These are phyloP conservation scores for Coilia nasus DNA, from an alignment of 2,797 vertebrate genomes.

Conservation along the genomic window DNA sequence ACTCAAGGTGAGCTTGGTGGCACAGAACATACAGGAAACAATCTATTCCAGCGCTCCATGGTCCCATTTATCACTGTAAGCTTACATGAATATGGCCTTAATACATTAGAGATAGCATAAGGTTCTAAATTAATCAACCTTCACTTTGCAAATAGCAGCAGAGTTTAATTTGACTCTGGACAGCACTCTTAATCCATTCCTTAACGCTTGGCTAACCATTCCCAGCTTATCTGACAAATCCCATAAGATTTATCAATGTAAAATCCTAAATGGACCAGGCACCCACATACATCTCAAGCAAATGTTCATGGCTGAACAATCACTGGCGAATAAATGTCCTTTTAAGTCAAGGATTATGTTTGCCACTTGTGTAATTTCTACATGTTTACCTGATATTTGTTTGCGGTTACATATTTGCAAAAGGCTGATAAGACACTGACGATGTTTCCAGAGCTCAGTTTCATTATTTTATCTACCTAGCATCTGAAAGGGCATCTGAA, in stretches of 20 bases:
- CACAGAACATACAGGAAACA: background rate
- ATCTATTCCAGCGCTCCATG: background rate
- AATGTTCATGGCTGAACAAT: background rate
- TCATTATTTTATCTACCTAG: background rate
- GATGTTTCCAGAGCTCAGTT: background rate
- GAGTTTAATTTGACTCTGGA: conserved; percentile 20
- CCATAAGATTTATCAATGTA: conserved; percentile 24
- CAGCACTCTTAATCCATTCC: conserved; percentile 20
- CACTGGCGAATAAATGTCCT: background rate
- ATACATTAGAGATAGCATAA: conserved; percentile 6
- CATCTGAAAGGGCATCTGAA: background rate
- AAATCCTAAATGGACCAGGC: conserved; percentile 17
- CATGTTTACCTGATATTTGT: background rate
- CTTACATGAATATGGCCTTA: conserved; percentile 18
- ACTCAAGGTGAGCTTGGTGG: background rate
- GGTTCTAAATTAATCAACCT: conserved; percentile 11
- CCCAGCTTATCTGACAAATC: conserved; percentile 16
- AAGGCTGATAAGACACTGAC: background rate
- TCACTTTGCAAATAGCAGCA: conserved; percentile 12
- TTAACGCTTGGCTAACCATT: conserved; percentile 7
- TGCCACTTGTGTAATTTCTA: background rate
- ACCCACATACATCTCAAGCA: background rate
- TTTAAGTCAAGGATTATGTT: background rate
- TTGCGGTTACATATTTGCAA: background rate
- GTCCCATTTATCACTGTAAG: background rate